Conservation (phyloP, 2,113 vertebrate species). For the Menura novaehollandiae region DNA sequence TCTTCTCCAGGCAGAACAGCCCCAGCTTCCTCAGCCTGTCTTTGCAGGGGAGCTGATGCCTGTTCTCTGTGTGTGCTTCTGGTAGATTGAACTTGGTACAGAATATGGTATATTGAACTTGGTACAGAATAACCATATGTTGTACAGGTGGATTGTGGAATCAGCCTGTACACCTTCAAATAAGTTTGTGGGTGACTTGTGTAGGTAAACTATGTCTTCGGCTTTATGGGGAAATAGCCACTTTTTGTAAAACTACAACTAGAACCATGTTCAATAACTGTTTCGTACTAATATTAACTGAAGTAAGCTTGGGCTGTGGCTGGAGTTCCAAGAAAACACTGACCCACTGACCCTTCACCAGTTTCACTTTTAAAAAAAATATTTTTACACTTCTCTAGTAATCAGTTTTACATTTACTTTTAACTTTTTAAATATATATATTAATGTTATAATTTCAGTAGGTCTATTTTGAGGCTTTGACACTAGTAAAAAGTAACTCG, state of each 20-base stretch:
- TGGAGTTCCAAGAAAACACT: not conserved
- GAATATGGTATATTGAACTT: not conserved
- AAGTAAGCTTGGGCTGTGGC: not conserved
- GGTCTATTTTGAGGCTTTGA: not conserved
- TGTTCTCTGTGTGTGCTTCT: rapidly evolving
- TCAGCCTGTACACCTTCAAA: not conserved
- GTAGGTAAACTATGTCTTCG: not conserved
- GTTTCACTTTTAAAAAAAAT: not conserved
- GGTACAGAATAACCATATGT: rapidly evolving
- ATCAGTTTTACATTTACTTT: not conserved
- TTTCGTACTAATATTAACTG: not conserved
- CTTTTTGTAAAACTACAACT: not conserved
- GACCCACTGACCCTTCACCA: not conserved
- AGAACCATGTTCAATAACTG: not conserved
- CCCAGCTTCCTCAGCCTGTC: not conserved
- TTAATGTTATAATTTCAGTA: not conserved
- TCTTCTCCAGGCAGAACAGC: not conserved
- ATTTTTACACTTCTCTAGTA: not conserved
- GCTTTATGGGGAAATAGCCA: not conserved
- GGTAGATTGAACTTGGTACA: rapidly evolving
- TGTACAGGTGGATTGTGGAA: no score
- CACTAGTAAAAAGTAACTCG: not conserved
- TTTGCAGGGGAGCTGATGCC: not conserved
- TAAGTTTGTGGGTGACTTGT: not conserved
- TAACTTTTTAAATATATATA: not conserved